Base-by-base conservation (phyloP, 92 coral and sea anemone genomes). In the Phenganax stokvisi region DNA sequence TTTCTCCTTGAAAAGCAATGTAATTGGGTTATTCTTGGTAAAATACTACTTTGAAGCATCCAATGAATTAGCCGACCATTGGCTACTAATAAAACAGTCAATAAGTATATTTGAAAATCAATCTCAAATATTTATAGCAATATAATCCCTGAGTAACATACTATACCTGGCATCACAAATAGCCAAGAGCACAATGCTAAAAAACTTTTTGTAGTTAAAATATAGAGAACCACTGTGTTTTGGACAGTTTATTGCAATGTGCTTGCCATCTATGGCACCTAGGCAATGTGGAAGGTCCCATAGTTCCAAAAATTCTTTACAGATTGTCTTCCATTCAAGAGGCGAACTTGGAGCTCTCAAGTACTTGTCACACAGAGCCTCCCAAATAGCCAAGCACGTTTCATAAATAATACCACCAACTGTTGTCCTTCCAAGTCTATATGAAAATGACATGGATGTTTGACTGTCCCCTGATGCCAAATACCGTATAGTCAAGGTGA, bases 111-210 rank as follows among this genome's bases (percentile, higher is more conserved):
- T 37, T 37, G 3, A 37, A 37, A 37, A 37, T 37, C 47, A 37
- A 37, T 37, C 47, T 37, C 3, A 37, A 37, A 37, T 37, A 37
- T 37, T 37, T 37, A 2, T 37, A 37, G 47, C 47, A 1, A 37
- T 37, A 37, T 37, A 37, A 37, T 37, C 47, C 47, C 47, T 37
- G 47, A 37, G 47, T 37, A 5, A 2, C 47, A 37, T 5, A 51
- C 89, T 83, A 52, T 87, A 87, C 20, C 84, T 87, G 9, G 85
- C 87, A 47, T 87, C 87, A 66, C 87, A 87, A 51, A 84, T 51
- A 79, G 89, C 87, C 27, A 87, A 52, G 15, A 84, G 59, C 31
- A 87, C 87, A 47, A 87, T 84, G 56, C 89, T 87, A 72, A 83
- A 85, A 52, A 84, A 87, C 7, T 58, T 59, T 54, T 87, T 85